Evolutionary conservation across 2,797 vertebrate species (phyloP).

Genomic region (Pseudochromis fuscus): DNA sequence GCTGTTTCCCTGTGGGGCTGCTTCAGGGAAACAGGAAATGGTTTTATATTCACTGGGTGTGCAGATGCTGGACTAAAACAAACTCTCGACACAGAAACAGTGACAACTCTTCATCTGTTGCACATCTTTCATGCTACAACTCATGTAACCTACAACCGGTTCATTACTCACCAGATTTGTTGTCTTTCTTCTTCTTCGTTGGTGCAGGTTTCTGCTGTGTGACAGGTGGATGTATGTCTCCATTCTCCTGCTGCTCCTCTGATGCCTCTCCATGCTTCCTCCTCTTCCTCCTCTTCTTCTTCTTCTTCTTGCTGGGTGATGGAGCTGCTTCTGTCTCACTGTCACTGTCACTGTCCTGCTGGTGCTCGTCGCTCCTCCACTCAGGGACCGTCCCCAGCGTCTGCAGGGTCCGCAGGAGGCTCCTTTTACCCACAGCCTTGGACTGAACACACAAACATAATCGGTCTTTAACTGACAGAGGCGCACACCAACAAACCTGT

Average conservation of each 20-base stretch:
- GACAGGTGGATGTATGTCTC: background rate
- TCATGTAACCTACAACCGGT: background rate
- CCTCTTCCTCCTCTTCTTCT: constrained; percentile 81
- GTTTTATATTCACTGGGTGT: background rate
- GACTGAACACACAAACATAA: constrained; percentile 43
- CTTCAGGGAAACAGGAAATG: constrained; percentile 38
- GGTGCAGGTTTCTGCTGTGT: constrained; percentile 33
- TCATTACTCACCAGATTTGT: constrained; percentile 63
- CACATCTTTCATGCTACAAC: background rate
- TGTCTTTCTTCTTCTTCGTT: constrained; percentile 61
- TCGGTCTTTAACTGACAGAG: background rate
- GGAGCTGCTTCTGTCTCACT: constrained; percentile 65
- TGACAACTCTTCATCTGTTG: background rate
- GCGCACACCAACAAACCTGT: no score
- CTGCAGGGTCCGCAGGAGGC: constrained; percentile 84
- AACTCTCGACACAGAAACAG: background rate
- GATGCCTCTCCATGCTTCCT: constrained; percentile 52
- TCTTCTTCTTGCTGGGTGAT: constrained; percentile 70
- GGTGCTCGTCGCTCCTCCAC: constrained; percentile 65
- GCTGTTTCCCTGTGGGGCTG: constrained; percentile 27
- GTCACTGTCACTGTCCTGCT: constrained; percentile 79
- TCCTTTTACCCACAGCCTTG: constrained; percentile 78
- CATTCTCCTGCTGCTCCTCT: constrained; percentile 49
- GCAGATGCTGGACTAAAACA: no score
- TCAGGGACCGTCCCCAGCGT: constrained; percentile 80